A percentile compares a stretch with the other conserved stretches of the same genome.
phyloP scores from a whole-genome alignment of 2,888 invertebrate genomes.

The Drosophila austrosaltans region DNA sequence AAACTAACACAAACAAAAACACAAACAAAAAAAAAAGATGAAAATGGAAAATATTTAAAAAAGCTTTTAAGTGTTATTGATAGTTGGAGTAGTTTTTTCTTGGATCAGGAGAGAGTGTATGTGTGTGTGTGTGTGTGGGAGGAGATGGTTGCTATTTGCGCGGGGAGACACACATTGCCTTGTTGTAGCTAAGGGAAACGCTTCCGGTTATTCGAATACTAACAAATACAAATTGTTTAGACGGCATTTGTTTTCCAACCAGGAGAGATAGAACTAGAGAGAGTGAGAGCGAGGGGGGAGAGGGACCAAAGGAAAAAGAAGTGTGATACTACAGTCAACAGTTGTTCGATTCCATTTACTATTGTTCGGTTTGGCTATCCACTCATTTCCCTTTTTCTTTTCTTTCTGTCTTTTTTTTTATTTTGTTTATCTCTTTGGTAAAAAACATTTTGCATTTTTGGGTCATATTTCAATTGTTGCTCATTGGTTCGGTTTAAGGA shows the following conservation, averaged over 20 bases:
- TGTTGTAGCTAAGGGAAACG: constrained; percentile 42
- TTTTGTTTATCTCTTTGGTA: constrained; percentile 26
- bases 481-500: neutral
- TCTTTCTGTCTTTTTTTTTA: constrained; percentile 22
- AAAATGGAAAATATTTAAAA: constrained; percentile 66
- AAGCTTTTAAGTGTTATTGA: constrained; percentile 78
- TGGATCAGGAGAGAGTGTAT: neutral
- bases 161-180: constrained; percentile 24
- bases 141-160: neutral
- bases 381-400: constrained; percentile 4
- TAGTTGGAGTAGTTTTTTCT: constrained; percentile 54
- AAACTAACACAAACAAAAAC: constrained; percentile 22
- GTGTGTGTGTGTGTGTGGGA: constrained; percentile 3
- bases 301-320: neutral
- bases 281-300: neutral
- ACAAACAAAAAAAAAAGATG: constrained; percentile 28
- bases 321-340: constrained; percentile 60
- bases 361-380: constrained; percentile 36
- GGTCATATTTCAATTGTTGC: constrained; percentile 56
- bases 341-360: constrained; percentile 64
- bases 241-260: constrained; percentile 57
- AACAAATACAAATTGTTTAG: constrained; percentile 72
- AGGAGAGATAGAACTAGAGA: neutral
- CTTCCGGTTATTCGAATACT: constrained; percentile 78
- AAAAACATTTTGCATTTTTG: constrained; percentile 55